Evolutionary conservation across 2,797 vertebrate species (phyloP).

Genomic region (Pangasius sanitwongsei): DNA sequence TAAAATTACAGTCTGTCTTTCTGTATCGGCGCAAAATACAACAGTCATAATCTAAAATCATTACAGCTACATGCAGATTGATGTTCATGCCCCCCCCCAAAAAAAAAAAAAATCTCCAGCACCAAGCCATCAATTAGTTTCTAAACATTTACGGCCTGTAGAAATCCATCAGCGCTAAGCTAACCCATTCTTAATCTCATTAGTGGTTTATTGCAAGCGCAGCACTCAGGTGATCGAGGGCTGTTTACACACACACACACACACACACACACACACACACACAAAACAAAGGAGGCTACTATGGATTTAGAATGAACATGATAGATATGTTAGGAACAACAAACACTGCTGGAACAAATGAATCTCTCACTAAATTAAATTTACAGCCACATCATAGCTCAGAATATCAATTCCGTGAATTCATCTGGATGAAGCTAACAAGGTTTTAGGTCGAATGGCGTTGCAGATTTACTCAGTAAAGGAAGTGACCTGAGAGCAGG

Average conservation of each 20-base stretch:
- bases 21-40: neutral
- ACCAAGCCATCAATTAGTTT: slow-evolving; percentile 56
- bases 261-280: neutral
- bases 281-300: slow-evolving; percentile 40
- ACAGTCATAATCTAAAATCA: slow-evolving; percentile 10
- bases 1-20: neutral
- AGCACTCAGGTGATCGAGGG: slow-evolving; percentile 53
- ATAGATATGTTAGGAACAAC: slow-evolving; percentile 41
- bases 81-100: neutral
- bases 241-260: slow-evolving; percentile 39
- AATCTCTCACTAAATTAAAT: slow-evolving; percentile 24
- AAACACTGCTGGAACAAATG: slow-evolving; percentile 21
- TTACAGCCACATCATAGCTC: slow-evolving; percentile 3
- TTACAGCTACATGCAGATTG: slow-evolving; percentile 4
- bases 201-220: slow-evolving; percentile 44
- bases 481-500: neutral
- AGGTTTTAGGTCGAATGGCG: neutral
- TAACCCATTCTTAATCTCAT: slow-evolving; percentile 55
- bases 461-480: neutral
- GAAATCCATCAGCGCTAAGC: slow-evolving; percentile 50
- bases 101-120: slow-evolving; percentile 24
- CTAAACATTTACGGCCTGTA: slow-evolving; percentile 54
- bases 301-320: slow-evolving; percentile 38
- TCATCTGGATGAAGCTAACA: neutral
- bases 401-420: neutral